Base-by-base conservation (phyloP, 2,888 invertebrate species). In the Prenolepis imparis region DNA sequence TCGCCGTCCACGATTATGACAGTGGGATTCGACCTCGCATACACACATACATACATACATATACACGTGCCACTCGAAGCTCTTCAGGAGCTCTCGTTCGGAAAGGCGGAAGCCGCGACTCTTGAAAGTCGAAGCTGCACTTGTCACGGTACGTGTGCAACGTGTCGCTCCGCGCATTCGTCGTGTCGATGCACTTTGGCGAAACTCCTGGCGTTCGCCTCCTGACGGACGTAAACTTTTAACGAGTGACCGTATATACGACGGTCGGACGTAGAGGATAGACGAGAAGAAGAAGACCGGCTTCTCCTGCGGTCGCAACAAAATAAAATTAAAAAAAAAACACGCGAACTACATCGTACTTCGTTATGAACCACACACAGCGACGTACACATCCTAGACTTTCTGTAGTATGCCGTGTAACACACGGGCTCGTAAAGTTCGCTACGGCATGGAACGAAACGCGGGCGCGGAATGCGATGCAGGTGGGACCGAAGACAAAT, bases 151-250 rank as follows among this genome's bases (percentile, higher is more conserved):
- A 83, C 77, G 44, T 68, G 57, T 24, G 66, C 21, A 39, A 55
- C 24, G 57, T 64, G 55, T 32, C 28, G 24, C n/a, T 61, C 36
- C n/a, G 41, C 52, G 73, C 74, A 15, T 32, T 28, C 57, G 39
- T 72, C 64, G 63, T 39, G 61, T 72, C 61, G 66, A 21, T 44
- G 82, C 67, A 81, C 67, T 84, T 82, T 74, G 52, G 61, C 52
- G 41, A 80, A 80, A 28, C 66, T 66, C 32, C 28, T 28, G 28
- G 28, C 21, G 57, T 48, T 24, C 67, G 39, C 55, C 63, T 81
- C 24, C 59, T 81, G 77, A 72, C 64, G 75, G 75, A 81, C 81
- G 77, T 89, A 90, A 89, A 90, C 90, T 88, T 90, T 90, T 90
- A 90, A 88, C 90, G 87, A 90, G 84, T 84, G 80, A 74, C 87